Conservation (phyloP, 2,888 invertebrate genomes). For the Gymnosoma rotundatum region DNA sequence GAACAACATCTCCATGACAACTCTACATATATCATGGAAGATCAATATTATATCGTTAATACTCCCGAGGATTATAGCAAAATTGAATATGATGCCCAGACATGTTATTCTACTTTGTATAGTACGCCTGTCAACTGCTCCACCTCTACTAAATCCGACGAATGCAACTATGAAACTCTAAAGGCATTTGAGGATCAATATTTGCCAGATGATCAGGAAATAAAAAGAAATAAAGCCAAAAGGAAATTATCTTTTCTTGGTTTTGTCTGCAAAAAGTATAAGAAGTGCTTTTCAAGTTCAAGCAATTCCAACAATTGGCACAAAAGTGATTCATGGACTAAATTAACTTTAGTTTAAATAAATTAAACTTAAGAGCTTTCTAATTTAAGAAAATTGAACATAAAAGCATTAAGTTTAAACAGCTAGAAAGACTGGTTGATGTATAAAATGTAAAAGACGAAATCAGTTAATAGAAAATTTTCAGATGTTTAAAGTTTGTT, state of each 20-base stretch:
- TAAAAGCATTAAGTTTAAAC: too few relatives aligned
- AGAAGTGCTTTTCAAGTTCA: slow-evolving; percentile 12
- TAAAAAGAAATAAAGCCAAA: neutral
- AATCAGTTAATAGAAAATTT: neutral
- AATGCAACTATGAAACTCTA: slow-evolving; percentile 8
- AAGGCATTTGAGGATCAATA: neutral
- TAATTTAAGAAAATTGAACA: too few relatives aligned
- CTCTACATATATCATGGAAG: neutral
- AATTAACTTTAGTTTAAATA: neutral
- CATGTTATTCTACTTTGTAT: neutral
- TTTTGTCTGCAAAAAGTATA: slow-evolving; percentile 52
- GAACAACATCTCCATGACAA: slow-evolving; percentile 10
- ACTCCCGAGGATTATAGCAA: too few relatives aligned
- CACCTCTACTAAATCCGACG: neutral
- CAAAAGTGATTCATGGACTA: slow-evolving; percentile 54
- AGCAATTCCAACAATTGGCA: slow-evolving; percentile 16
- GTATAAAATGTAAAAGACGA: neutral
- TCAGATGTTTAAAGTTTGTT: neutral
- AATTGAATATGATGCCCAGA: neutral
- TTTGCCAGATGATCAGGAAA: neutral
- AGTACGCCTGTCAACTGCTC: slow-evolving; percentile 3
- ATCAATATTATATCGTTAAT: slow-evolving; percentile 23
- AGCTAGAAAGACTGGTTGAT: too few relatives aligned
- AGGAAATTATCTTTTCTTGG: slow-evolving; percentile 29
- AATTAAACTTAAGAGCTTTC: neutral